These are phyloP conservation scores for Macropodus opercularis DNA, from an alignment of 2,797 vertebrate genomes.

Conservation along the genomic window DNA sequence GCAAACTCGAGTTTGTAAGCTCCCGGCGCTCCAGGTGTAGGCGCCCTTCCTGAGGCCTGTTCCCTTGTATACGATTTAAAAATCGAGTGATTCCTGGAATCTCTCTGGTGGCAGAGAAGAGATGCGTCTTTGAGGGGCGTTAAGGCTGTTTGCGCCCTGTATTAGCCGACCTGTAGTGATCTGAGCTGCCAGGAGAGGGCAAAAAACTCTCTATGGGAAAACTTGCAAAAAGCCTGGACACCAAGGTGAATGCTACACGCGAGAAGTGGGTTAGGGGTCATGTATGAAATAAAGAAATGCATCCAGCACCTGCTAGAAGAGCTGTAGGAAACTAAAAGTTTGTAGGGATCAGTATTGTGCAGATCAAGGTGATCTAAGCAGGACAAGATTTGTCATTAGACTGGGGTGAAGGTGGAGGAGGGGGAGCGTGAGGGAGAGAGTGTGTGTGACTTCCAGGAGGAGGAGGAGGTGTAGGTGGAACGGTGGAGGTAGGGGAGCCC, in stretches of 20 bases:
- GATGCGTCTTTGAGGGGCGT: constrained; percentile 4
- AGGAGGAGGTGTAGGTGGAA: constrained; percentile 84
- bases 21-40: constrained; percentile 30
- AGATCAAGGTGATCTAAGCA: constrained; percentile 77
- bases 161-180: constrained; percentile 37
- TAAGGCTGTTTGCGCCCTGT: constrained; percentile 1
- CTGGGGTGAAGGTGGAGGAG: constrained; percentile 85
- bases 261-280: constrained; percentile 45
- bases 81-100: constrained; percentile 53
- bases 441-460: constrained; percentile 81
- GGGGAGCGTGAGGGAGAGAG: constrained; percentile 85
- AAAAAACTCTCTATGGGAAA: constrained; percentile 31
- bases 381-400: constrained; percentile 95
- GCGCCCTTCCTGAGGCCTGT: constrained; percentile 59
- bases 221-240: constrained; percentile 31
- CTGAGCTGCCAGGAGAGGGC: constrained; percentile 54
- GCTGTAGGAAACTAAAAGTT: constrained; percentile 33
- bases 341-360: constrained; percentile 26
- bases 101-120: constrained; percentile 40
- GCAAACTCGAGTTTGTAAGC: constrained; percentile 45
- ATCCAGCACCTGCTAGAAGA: constrained; percentile 52
- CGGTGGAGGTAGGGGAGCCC: constrained; percentile 86
- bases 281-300: constrained; percentile 47
- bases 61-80: constrained; percentile 52
- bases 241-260: constrained; percentile 67